phyloP scores from a whole-genome alignment of 2,888 invertebrate species.

The Sicus ferrugineus region DNA sequence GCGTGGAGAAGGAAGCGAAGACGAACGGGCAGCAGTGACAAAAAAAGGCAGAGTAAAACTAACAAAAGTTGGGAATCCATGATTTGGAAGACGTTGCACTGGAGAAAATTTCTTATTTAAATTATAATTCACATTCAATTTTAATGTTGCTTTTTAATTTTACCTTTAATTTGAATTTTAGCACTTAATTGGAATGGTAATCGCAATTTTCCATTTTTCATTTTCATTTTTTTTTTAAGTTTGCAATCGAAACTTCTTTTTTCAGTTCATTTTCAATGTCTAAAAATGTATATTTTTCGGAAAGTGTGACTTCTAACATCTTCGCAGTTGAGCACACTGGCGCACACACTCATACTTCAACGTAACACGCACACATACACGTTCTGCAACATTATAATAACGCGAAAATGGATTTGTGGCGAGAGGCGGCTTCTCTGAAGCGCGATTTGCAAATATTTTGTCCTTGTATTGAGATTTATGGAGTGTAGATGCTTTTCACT shows the following conservation, averaged over 20 bases:
- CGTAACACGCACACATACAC: background rate
- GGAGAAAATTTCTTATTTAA: background rate
- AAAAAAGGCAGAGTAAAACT: too few relatives aligned
- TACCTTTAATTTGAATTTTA: too few relatives aligned
- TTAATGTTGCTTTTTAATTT: too few relatives aligned
- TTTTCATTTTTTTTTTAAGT: background rate
- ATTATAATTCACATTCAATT: too few relatives aligned
- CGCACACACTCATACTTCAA: background rate
- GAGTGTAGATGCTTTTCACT: constrained; percentile 46
- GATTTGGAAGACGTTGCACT: background rate
- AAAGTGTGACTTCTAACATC: background rate
- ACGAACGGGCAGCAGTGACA: too few relatives aligned
- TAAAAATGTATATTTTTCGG: background rate
- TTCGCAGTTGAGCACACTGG: background rate
- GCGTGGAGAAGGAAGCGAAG: too few relatives aligned
- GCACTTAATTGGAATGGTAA: too few relatives aligned
- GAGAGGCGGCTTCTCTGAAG: constrained; percentile 58
- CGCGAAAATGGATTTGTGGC: constrained; percentile 58
- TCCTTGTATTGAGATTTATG: constrained; percentile 61
- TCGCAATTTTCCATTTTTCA: background rate
- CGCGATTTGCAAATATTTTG: constrained; percentile 62
- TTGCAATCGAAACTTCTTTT: too few relatives aligned
- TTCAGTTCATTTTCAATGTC: background rate
- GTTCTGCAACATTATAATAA: constrained; percentile 23
- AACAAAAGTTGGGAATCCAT: background rate